Evolutionary conservation across 2,797 vertebrate species (phyloP), one percentile per base, ranked within the genome.

Genomic region (Propithecus perrieri): DNA sequence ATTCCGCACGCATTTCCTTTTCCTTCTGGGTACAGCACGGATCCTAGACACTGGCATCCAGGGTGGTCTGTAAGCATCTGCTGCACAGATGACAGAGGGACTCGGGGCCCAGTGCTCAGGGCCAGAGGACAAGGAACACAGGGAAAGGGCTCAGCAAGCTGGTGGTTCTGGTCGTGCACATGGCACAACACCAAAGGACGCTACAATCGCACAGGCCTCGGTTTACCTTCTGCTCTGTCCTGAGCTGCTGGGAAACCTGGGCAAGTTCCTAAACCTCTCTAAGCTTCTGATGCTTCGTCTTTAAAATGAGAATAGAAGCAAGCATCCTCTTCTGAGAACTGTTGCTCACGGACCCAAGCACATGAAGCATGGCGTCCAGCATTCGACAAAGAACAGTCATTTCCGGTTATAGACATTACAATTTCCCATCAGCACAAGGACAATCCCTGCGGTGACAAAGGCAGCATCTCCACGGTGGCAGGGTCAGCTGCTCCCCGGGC

Each of bases 1-100:
- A 7, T 9, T 33, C 20, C 12, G 2, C 3, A 14, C 0, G 5
- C 15, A 24, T 2, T 41, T n/a, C 43, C 17, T 43, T n/a, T 26
- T 22, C 26, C 61, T 33, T 55, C 48, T 5, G 9, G n/a, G 7
- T 2, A 4, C 0, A 11, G 41, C 13, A 7, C 17, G 5, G 2
- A 50, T 9, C 61, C 76, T 15, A 55, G 74, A 33, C 0, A 22
- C 50, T 9, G 20, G 26, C 7, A 9, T 33, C 46, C 75, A 9
- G 43, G 28, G 3, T 17, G 17, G 33, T 18, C 88, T 80, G 35
- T 43, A 53, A 26, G 5, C 7, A 75, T 22, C 55, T 48, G 50
- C 74, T 24, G 22, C 11, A 1, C 3, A 43, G 26, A 48, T 15
- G 20, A 59, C 2, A 4, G 7, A 8, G 2, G 2, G 41, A 46